These are phyloP conservation scores for Clitarchus hookeri DNA, from an alignment of 2,888 invertebrate species.

Conservation along the genomic window DNA sequence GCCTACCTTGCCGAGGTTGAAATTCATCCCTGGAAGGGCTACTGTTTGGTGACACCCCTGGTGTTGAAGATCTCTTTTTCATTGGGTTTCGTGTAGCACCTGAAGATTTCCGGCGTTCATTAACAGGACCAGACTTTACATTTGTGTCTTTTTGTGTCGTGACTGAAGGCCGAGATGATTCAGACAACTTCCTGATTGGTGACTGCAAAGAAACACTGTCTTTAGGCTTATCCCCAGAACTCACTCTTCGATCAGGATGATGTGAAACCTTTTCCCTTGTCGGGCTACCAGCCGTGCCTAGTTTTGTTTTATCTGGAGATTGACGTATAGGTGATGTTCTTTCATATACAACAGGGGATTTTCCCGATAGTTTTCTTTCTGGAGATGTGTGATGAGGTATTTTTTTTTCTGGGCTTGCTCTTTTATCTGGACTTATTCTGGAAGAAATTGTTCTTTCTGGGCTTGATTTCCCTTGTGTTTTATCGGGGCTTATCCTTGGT, in stretches of 20 bases:
- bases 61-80: slow-evolving; percentile 48
- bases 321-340: slow-evolving; percentile 8
- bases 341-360: neutral
- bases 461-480: slow-evolving; percentile 28
- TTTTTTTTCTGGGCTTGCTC: slow-evolving; percentile 42
- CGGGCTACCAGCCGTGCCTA: neutral
- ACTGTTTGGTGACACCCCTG: slow-evolving; percentile 58
- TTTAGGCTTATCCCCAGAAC: slow-evolving; percentile 37
- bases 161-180: slow-evolving; percentile 27
- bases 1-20: slow-evolving; percentile 32
- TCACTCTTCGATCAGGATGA: slow-evolving; percentile 35
- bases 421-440: slow-evolving; percentile 33
- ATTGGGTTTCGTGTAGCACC: slow-evolving; percentile 40
- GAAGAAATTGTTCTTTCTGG: slow-evolving; percentile 23
- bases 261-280: neutral
- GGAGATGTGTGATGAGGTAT: neutral
- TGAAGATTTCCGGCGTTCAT: slow-evolving; percentile 42
- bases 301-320: slow-evolving; percentile 20
- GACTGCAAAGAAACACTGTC: slow-evolving; percentile 25
- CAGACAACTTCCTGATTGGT: slow-evolving; percentile 35
- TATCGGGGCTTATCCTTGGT: slow-evolving; percentile 31
- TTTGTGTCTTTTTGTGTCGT: slow-evolving; percentile 27
- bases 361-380: slow-evolving; percentile 19
- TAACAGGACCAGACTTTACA: slow-evolving; percentile 32
- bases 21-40: slow-evolving; percentile 56